Evolutionary conservation across 2,797 vertebrate genomes (phyloP), one percentile per base, ranked within the genome.

Genomic region (Peromyscus attwateri): DNA sequence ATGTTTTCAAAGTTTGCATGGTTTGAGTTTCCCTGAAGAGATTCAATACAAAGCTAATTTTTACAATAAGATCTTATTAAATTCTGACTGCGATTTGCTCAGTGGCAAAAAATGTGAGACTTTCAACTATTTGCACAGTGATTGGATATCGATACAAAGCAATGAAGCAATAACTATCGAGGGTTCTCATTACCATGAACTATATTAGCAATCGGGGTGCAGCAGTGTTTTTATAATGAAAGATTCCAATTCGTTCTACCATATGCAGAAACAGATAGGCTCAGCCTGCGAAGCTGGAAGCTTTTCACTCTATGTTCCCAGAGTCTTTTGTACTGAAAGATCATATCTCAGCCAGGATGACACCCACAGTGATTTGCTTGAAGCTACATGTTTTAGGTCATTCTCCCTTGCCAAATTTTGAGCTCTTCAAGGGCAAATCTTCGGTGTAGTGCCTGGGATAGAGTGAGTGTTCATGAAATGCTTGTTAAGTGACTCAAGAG

Each of bases 211-310:
- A 29, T 71, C 88, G 79, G 88, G 71, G 87, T 64, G 8, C 10
- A 87, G 29, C 84, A 57, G 27, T 93, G 49, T 60, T 96, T 94
- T 87, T 93, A 29, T 87, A 68, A 13, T 89, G 55, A 93, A 93
- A 90, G 34, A 23, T 60, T 80, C 46, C 55, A 76, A 71, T 46
- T 73, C 14, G 14, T 90, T 85, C 62, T 46, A 55, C 57, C 62
- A 83, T 64, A 57, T 89, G 92, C 57, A 87, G 85, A 93, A 77
- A 68, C 80, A 96, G 40, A 87, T 83, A 85, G 21, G 87, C 16
- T 94, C 55, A 76, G 40, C 17, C 27, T 62, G 31, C 43, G 71
- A 40, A 77, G 37, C 43, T 25, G n/a, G 52, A 55, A 82, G 77
- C 49, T 76, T 93, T 89, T 60, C 27, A 79, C 64, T 64, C 73